A percentile compares a stretch with the other conserved stretches of the same genome.
phyloP scores from a whole-genome alignment of 1,140 invertebrate genomes.

The Gonioctena quinquepunctata region DNA sequence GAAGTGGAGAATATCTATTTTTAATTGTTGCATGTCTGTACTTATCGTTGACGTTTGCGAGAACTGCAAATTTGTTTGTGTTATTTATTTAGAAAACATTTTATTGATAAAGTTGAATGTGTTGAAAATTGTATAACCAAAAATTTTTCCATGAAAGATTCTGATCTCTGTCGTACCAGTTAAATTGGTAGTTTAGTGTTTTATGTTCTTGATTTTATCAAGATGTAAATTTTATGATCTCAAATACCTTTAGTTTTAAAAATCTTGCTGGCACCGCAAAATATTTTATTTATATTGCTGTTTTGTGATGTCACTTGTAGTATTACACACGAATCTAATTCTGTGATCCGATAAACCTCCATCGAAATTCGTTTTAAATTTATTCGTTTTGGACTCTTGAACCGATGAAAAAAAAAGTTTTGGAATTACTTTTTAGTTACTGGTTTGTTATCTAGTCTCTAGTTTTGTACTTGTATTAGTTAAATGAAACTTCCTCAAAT shows the following conservation, averaged over 20 bases:
- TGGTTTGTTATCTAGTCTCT: constrained; percentile 24
- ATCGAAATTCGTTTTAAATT: not conserved
- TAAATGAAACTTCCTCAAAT: not conserved
- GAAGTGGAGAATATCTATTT: constrained; percentile 54
- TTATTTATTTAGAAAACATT: constrained; percentile 13
- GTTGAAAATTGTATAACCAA: constrained; percentile 11
- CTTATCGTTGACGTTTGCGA: constrained; percentile 10
- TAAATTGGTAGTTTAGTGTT: not conserved
- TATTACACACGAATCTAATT: constrained; percentile 4
- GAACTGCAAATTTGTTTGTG: constrained; percentile 16
- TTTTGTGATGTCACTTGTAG: not conserved
- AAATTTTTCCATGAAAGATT: not conserved
- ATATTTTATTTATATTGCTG: not conserved
- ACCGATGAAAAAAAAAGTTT: not conserved
- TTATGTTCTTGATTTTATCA: not conserved
- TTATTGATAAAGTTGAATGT: constrained; percentile 14
- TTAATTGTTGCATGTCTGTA: constrained; percentile 23
- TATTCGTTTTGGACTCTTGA: not conserved
- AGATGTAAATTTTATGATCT: not conserved
- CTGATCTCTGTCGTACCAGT: not conserved
- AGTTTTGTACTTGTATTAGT: constrained; percentile 4
- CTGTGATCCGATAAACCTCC: constrained; percentile 13
- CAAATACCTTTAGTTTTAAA: not conserved
- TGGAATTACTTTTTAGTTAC: constrained; percentile 11
- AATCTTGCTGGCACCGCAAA: not conserved